Percentiles rank a stretch among this genome's conserved stretches.
Conservation (phyloP, 1,140 invertebrate species). For the Drosophila nebulosa region DNA sequence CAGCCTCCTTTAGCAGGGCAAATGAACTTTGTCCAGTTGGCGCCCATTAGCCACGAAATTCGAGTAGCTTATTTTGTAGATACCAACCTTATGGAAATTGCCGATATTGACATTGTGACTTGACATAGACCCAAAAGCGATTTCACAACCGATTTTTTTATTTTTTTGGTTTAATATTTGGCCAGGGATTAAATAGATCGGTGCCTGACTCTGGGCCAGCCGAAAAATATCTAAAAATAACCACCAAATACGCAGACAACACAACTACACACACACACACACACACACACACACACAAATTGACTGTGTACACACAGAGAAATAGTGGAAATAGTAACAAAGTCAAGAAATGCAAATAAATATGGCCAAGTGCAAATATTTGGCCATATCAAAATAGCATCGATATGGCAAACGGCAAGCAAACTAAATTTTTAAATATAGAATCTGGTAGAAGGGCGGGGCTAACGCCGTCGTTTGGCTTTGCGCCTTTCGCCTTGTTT, state of each 20-base stretch:
- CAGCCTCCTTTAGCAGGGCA: constrained; percentile 35
- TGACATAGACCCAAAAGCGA: constrained; percentile 7
- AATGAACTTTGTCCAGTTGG: constrained; percentile 58
- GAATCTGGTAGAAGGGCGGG: constrained; percentile 9
- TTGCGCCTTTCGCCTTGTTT: constrained; percentile 49
- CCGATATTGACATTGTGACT: constrained; percentile 25
- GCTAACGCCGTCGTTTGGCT: constrained; percentile 6
- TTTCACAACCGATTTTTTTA: constrained; percentile 24
- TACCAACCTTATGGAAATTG: constrained; percentile 67
- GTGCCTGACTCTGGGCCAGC: constrained; percentile 26
- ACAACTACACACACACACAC: constrained; percentile 22
- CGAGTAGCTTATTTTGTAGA: constrained; percentile 62
- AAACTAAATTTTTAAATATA: constrained; percentile 49
- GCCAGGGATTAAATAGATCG: constrained; percentile 26
- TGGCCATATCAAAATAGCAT: constrained; percentile 74
- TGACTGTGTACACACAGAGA: constrained; percentile 1
- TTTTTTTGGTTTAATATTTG: constrained; percentile 35
- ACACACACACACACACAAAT: neutral
- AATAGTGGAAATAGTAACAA: constrained; percentile 38
- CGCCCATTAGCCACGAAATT: constrained; percentile 67
- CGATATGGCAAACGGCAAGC: constrained; percentile 57
- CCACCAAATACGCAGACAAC: constrained; percentile 12
- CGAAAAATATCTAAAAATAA: constrained; percentile 4
- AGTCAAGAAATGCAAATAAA: constrained; percentile 42
- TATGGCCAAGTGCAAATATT: constrained; percentile 65